Percentiles rank a stretch among this genome's conserved stretches.
phyloP scores from a whole-genome alignment of 2,113 vertebrate genomes.

The human (Homo sapiens) region GRCh38 chr14:64617501-64618000 shows the following conservation, averaged over 20 bases:
- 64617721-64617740: background rate
- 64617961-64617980: too few relatives aligned
- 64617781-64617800: too few relatives aligned
- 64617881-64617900: too few relatives aligned
- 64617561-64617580: background rate
- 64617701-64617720: background rate
- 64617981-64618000: too few relatives aligned
- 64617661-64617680: background rate
- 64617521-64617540: background rate
- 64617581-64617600: slow-evolving; percentile 60
- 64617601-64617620: background rate
- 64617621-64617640: slow-evolving; percentile 4
- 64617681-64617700: background rate
- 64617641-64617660: slow-evolving; percentile 29
- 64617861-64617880: too few relatives aligned
- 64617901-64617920: too few relatives aligned
- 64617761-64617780: background rate
- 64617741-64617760: background rate
- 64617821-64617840: too few relatives aligned
- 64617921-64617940: too few relatives aligned
- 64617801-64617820: too few relatives aligned
- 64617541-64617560: background rate
- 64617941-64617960: too few relatives aligned
- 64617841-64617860: too few relatives aligned
- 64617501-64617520: background rate